Conservation (phyloP, 2,888 invertebrate species). For the Acleris cristana region DNA sequence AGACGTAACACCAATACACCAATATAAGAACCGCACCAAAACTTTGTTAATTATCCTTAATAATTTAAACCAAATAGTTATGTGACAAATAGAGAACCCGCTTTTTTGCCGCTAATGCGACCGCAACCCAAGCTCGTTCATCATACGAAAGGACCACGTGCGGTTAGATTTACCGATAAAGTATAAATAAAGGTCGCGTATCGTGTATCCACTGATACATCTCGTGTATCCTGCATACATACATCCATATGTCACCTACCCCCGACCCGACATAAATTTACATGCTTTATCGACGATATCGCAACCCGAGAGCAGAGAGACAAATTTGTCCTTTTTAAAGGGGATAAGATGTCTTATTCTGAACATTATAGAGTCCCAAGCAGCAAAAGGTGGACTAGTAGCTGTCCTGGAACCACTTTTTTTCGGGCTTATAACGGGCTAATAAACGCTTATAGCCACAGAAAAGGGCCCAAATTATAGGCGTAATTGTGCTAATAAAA, state of each 20-base stretch:
- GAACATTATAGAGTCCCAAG: background rate
- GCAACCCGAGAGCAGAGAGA: constrained; percentile 59
- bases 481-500: no score
- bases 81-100: background rate
- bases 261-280: constrained; percentile 66
- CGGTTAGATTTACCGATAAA: constrained; percentile 64
- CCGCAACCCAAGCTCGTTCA: constrained; percentile 42
- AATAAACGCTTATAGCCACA: no score
- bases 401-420: no score
- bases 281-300: constrained; percentile 69
- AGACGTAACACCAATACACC: no score
- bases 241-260: background rate
- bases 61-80: no score
- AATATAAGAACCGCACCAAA: no score
- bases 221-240: constrained; percentile 8
- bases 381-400: no score
- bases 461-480: no score
- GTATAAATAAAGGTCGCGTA: constrained; percentile 53
- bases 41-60: no score
- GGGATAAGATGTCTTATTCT: constrained; percentile 14
- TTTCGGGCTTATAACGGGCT: no score
- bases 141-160: constrained; percentile 53
- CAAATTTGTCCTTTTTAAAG: constrained; percentile 48
- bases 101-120: constrained; percentile 23
- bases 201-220: constrained; percentile 42